Evolutionary conservation across 35 echinoderm and acorn worm species (phyloP).

Genomic region (Acanthaster planci): DNA sequence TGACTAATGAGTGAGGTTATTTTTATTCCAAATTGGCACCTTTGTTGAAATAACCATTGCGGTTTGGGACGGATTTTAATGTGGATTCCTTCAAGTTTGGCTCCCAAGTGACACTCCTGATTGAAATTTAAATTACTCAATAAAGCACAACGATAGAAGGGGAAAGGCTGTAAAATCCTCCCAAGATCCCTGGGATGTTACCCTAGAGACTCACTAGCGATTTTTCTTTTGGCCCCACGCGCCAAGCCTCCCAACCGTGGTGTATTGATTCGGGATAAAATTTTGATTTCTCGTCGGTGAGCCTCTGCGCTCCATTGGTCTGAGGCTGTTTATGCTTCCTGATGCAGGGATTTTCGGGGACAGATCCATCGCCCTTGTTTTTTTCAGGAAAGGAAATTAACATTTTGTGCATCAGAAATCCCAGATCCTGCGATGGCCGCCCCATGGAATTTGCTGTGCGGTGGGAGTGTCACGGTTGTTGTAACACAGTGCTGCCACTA

Average conservation of each 20-base stretch:
- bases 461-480: background rate
- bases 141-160: slow-evolving; percentile 6
- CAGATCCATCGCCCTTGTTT: slow-evolving; percentile 15
- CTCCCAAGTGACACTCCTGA: slow-evolving; percentile 10
- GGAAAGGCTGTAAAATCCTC: slow-evolving; percentile 7
- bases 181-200: background rate
- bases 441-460: background rate
- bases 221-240: background rate
- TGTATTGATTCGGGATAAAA: slow-evolving; percentile 31
- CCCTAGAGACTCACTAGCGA: background rate
- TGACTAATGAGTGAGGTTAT: slow-evolving; percentile 14
- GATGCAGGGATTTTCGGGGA: background rate
- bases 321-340: slow-evolving; percentile 1
- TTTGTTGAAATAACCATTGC: background rate
- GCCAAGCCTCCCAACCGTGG: background rate
- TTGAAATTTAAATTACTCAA: slow-evolving; percentile 32
- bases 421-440: background rate
- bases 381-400: slow-evolving; percentile 23
- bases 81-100: slow-evolving; percentile 16
- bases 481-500: background rate
- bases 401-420: slow-evolving; percentile 5
- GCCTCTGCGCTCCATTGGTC: slow-evolving; percentile 4
- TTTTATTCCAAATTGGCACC: slow-evolving; percentile 29
- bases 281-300: slow-evolving; percentile 11
- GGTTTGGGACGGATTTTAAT: slow-evolving; percentile 16